Percentiles rank a stretch among this genome's conserved stretches.
Evolutionary conservation across 1,140 invertebrate genomes (phyloP).

Genomic region (Propsilocerus akamusi): DNA sequence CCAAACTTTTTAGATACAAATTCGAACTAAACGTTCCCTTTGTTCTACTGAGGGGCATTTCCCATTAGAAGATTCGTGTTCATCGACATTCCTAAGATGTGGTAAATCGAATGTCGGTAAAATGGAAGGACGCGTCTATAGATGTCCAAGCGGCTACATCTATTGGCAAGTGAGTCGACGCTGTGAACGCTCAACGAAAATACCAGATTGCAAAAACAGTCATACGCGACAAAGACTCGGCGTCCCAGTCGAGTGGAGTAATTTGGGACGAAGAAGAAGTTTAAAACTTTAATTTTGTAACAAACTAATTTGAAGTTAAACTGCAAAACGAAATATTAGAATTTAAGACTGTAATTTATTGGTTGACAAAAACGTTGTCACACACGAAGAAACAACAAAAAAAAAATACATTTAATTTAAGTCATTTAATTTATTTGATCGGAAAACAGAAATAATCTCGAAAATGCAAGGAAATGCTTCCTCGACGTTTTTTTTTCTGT

Average conservation of each 20-base stretch:
- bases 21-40: slow-evolving; percentile 28
- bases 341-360: slow-evolving; percentile 3
- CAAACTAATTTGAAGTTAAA: no score
- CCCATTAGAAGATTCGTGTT: slow-evolving; percentile 42
- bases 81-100: slow-evolving; percentile 56
- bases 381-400: background rate
- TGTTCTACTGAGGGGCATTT: slow-evolving; percentile 51
- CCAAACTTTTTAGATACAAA: slow-evolving; percentile 29
- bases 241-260: slow-evolving; percentile 4
- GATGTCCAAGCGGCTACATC: slow-evolving; percentile 52
- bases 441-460: background rate
- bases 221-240: slow-evolving; percentile 10
- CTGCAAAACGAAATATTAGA: background rate
- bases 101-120: slow-evolving; percentile 24
- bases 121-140: slow-evolving; percentile 49
- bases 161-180: slow-evolving; percentile 58
- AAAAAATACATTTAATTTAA: no score
- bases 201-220: slow-evolving; percentile 32
- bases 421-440: slow-evolving; percentile 1
- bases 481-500: background rate
- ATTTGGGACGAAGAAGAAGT: background rate
- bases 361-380: background rate
- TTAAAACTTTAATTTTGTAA: background rate
- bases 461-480: background rate
- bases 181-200: slow-evolving; percentile 40